These are phyloP conservation scores for Drosophila subsilvestris DNA, from an alignment of 2,888 invertebrate genomes.

Conservation along the genomic window DNA sequence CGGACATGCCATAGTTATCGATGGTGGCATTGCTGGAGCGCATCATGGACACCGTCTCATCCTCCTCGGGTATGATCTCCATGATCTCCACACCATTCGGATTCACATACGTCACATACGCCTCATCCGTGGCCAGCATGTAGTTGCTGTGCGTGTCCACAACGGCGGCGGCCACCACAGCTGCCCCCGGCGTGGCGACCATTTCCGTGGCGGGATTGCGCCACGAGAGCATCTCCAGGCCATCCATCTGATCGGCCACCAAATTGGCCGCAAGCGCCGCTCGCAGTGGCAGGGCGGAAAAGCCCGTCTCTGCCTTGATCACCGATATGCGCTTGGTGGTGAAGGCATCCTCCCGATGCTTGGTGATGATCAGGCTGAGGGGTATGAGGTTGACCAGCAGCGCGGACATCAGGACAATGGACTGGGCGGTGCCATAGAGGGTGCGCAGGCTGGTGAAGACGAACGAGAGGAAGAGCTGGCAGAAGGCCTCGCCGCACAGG, in stretches of 20 bases:
- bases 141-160: conserved; percentile 81
- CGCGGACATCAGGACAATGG: conserved; percentile 82
- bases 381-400: conserved; percentile 83
- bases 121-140: conserved; percentile 81
- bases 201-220: conserved; percentile 78
- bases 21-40: conserved; percentile 83
- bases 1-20: conserved; percentile 74
- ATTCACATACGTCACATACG: conserved; percentile 82
- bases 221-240: conserved; percentile 81
- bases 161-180: conserved; percentile 72
- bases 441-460: conserved; percentile 84
- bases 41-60: conserved; percentile 82
- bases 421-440: conserved; percentile 83
- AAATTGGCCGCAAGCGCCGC: conserved; percentile 69
- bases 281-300: conserved; percentile 76
- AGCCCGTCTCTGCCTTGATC: conserved; percentile 80
- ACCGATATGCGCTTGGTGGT: conserved; percentile 82
- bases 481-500: conserved; percentile 83
- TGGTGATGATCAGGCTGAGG: conserved; percentile 82
- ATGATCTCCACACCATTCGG: conserved; percentile 84
- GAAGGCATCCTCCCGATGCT: conserved; percentile 80
- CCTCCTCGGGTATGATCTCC: conserved; percentile 84
- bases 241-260: conserved; percentile 82
- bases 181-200: conserved; percentile 21
- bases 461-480: conserved; percentile 83